phyloP scores from a whole-genome alignment of 2,797 vertebrate genomes.

The Salarias fasciatus region DNA sequence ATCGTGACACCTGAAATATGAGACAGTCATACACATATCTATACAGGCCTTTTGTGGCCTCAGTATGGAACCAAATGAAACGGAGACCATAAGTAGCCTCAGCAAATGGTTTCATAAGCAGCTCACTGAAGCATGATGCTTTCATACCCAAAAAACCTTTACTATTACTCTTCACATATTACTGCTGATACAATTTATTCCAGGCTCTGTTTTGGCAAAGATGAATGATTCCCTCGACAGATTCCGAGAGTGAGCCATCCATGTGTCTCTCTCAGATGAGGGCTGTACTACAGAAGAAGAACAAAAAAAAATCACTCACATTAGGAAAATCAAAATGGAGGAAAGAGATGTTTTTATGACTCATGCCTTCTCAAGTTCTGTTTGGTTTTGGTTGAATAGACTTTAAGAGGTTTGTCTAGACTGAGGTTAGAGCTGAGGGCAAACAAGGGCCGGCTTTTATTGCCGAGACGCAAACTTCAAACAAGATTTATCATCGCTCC shows the following conservation, averaged over 20 bases:
- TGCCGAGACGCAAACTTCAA: constrained; percentile 34
- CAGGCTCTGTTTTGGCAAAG: constrained; percentile 38
- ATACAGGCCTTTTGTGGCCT: constrained; percentile 33
- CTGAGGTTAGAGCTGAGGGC: constrained; percentile 31
- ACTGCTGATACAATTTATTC: constrained; percentile 59
- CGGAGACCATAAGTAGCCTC: constrained; percentile 38
- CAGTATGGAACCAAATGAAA: constrained; percentile 41
- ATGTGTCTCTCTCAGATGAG: constrained; percentile 14
- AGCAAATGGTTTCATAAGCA: constrained; percentile 58
- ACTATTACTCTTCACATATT: constrained; percentile 57
- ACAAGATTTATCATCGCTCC: constrained; percentile 23
- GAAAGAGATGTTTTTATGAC: constrained; percentile 7
- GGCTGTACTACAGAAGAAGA: constrained; percentile 20
- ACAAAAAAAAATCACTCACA: constrained; percentile 12
- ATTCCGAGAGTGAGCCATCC: constrained; percentile 35
- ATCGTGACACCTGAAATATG: constrained; percentile 26
- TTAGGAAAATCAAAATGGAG: constrained; percentile 39
- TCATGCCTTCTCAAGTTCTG: constrained; percentile 28
- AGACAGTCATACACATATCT: constrained; percentile 20
- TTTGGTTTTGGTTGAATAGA: constrained; percentile 23
- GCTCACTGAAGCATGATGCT: constrained; percentile 45
- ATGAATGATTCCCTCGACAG: constrained; percentile 43
- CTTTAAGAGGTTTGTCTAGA: constrained; percentile 46
- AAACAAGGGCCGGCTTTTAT: constrained; percentile 22
- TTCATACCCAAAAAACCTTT: constrained; percentile 44